phyloP scores from a whole-genome alignment of 2,113 vertebrate species.

The Poeciliopsis retropinna region DNA sequence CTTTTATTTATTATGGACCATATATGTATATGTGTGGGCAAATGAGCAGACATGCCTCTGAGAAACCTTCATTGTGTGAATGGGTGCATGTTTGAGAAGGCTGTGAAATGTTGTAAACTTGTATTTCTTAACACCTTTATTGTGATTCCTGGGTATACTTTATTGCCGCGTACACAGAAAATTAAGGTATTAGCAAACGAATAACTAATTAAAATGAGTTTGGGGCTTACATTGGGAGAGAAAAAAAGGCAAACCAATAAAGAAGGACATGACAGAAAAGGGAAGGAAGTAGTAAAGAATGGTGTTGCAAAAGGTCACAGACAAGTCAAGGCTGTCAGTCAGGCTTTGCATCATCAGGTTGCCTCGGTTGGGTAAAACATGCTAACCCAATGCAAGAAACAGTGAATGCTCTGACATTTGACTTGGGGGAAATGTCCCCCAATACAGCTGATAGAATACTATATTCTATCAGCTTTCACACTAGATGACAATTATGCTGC shows the following conservation, averaged over 20 bases:
- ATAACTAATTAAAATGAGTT: no score
- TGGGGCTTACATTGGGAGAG: not conserved
- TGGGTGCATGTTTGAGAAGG: no score
- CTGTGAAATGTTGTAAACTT: no score
- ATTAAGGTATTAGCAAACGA: no score
- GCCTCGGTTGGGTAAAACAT: conserved; percentile 14
- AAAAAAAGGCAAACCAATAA: not conserved
- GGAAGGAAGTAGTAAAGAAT: conserved; percentile 5
- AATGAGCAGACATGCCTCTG: no score
- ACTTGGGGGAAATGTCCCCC: conserved; percentile 4
- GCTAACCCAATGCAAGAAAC: conserved; percentile 41
- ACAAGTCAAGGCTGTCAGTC: conserved; percentile 29
- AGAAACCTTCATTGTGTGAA: no score
- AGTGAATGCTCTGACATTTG: conserved; percentile 11
- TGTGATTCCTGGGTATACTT: no score
- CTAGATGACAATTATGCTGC: not conserved
- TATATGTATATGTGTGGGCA: no score
- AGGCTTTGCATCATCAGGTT: conserved; percentile 8
- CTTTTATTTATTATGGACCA: no score
- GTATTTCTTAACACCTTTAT: no score
- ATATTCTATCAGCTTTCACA: not conserved
- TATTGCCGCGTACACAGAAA: no score
- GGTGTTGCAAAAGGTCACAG: conserved; percentile 6
- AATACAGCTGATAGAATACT: no score
- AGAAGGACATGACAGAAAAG: conserved; percentile 2